Evolutionary conservation across 2,797 vertebrate species (phyloP), one percentile per base, ranked within the genome.

Genomic region (Pseudochaenichthys georgianus): DNA sequence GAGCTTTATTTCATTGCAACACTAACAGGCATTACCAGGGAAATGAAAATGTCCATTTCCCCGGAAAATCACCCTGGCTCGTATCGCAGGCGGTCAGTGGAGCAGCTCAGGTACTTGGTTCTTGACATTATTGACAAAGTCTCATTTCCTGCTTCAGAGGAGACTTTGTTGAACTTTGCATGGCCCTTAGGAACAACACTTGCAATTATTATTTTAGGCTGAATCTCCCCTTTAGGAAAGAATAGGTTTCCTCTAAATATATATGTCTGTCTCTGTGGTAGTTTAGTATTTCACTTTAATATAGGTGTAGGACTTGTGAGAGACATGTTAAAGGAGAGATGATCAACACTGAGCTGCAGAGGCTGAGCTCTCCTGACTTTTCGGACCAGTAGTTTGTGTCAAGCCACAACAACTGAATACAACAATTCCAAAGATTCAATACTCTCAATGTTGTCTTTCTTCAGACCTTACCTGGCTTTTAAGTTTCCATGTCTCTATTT

Each of bases 111-210:
- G 45, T 67, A 73, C 50, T 73, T 70, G 66, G 66, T 58, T 76
- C 78, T 55, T 81, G 55, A 82, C 81, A 72, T 87, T 83, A 85
- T 87, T 78, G 64, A 84, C 75, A 64, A 64, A 78, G 74, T 82
- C 77, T 89, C 34, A 89, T 89, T 89, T 92, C 77, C 76, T 88
- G 87, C 78, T 89, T 72, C 47, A 78, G 65, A 78, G 62, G 73
- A 85, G 78, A 69, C 62, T 77, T 79, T 69, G 31, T 64, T 85
- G 81, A 88, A 89, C 81, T 89, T 87, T 79, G 51, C 65, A 67
- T 72, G 51, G 65, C 45, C 31, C 1, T n/a, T 58, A 41, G 11
- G 60, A 83, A 77, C 54, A 86, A 77, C 70, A 53, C 31, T 68
- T 72, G 19, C 41, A 74, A 74, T 89, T 69, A 65, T 23, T 69